Conservation (phyloP, 2,797 vertebrate species). For the Cryptoblepharus egeriae region DNA sequence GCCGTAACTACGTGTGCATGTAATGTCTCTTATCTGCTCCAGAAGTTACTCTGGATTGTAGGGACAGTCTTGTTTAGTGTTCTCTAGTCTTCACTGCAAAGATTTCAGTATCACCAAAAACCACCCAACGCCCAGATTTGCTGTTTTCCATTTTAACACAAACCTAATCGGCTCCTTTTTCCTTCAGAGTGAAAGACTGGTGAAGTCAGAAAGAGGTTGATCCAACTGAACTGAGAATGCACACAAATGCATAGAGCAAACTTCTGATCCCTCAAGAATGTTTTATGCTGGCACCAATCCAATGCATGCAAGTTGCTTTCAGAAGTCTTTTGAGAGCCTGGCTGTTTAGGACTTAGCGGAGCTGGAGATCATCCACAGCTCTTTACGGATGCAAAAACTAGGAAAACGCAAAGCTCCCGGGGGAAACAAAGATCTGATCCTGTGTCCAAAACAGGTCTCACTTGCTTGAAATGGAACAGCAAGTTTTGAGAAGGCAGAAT, state of each 20-base stretch:
- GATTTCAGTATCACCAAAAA: slow-evolving; percentile 38
- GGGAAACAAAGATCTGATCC: background rate
- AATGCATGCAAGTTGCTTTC: background rate
- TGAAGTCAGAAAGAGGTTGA: background rate
- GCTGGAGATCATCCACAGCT: background rate
- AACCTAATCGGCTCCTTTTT: slow-evolving; percentile 10
- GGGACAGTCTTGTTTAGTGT: slow-evolving; percentile 42
- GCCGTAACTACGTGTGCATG: too few species aligned
- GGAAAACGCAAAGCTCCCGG: background rate
- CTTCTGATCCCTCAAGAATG: background rate
- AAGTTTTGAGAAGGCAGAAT: background rate
- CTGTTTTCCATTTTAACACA: slow-evolving; percentile 13
- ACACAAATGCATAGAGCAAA: background rate
- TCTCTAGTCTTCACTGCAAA: slow-evolving; percentile 35
- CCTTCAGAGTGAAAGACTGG: background rate
- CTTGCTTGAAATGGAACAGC: background rate
- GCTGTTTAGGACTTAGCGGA: background rate
- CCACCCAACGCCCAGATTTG: slow-evolving; percentile 30
- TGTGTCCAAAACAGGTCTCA: background rate
- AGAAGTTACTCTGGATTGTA: too few species aligned
- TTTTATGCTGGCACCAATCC: background rate
- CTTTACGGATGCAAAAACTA: background rate
- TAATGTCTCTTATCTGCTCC: too few species aligned
- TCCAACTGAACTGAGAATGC: background rate
- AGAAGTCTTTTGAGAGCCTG: background rate